Evolutionary conservation across 2,113 vertebrate species (phyloP), one percentile per base, ranked within the genome.

Genomic region (Butorides virescens): DNA sequence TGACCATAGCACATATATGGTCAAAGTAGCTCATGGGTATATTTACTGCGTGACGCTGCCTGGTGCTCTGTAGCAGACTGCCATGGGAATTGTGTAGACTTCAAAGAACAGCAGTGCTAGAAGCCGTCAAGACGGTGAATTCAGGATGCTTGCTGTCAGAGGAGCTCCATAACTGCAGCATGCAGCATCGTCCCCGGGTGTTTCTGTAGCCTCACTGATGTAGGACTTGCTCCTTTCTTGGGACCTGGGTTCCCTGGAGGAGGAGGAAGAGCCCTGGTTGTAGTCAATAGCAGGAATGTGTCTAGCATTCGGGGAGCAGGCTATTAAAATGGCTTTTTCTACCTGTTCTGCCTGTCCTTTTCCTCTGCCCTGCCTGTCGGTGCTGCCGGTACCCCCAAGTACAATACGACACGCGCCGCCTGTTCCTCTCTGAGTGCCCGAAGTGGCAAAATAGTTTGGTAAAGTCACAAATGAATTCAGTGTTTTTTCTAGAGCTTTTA

Each of bases 391-490:
- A 55, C 23, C 20, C 11, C 13, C 25, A 61, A 9, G 15, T 70
- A 18, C 32, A 39, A 7, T 34, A 23, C 0, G 4, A 7, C 32
- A n/a, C 0, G 0, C 0, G 1, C 36, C 2, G 1, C 2, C 0
- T 39, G 34, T 63, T 87, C 22, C 74, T 83, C 19, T 61, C 36
- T 29, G 44, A 12, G 23, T 22, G 27, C 47, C 62, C 26, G 29
- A 32, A 30, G 21, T 1, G 4, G 67, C 68, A 77, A 52, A 86
- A 32, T 75, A 55, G 50, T 89, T 92, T 49, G 49, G 14, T 92
- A 52, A 91, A 90, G 59, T 74, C 15, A 3, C 10, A 75, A n/a
- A 84, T 55, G 29, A 65, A 0, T 66, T 53, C 58, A 39, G 29
- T 44, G 36, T 67, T 93, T 93, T 44, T 93, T 91, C 76, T 47